Evolutionary conservation across 2,797 vertebrate species (phyloP), one percentile per base, ranked within the genome.

Genomic region (Eidolon dupreanum): DNA sequence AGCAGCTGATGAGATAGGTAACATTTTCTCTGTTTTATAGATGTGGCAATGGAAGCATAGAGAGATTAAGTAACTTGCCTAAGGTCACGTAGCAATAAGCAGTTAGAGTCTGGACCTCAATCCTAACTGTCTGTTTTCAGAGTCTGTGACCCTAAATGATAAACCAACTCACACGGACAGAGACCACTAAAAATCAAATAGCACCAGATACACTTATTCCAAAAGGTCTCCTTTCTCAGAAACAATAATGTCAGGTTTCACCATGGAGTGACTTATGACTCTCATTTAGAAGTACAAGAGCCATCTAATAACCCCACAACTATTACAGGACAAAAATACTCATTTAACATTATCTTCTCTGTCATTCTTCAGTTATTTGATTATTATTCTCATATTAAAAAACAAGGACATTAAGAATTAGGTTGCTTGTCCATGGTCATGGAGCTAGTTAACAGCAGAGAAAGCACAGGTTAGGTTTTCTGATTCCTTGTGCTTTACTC

Each of bases 191-290:
- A 16, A 49, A 49, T 17, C 6, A 1, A 38, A 24, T 0, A 66
- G 26, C 49, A 17, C 49, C 49, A 38, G 15, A 33, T 3, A 66
- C 6, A 28, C 17, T 31, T 55, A 51, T 65, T 38, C 24, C 55
- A 8, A 41, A 79, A 74, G n/a, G 2, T 8, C 31, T 70, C 43
- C 38, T 33, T 74, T 88, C 66, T 66, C 51, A 70, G 31, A 84
- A 95, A 51, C 28, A 43, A 1, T 3, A 73, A 75, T 53, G 33
- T 10, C 16, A 19, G 63, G 36, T 4, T 16, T 31, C 73, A 68
- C 0, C 0, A 4, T 1, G 15, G 19, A 57, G 36, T 36, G 57
- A 55, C n/a, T 59, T 43, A 7, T 20, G 38, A 59, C 5, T 16
- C 24, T 38, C 4, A 12, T 68, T 28, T 31, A 46, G n/a, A 61